Percentiles rank a stretch among this genome's conserved stretches.
These are phyloP conservation scores for Petroica traversi DNA, from an alignment of 2,113 vertebrate genomes.

Conservation along the genomic window DNA sequence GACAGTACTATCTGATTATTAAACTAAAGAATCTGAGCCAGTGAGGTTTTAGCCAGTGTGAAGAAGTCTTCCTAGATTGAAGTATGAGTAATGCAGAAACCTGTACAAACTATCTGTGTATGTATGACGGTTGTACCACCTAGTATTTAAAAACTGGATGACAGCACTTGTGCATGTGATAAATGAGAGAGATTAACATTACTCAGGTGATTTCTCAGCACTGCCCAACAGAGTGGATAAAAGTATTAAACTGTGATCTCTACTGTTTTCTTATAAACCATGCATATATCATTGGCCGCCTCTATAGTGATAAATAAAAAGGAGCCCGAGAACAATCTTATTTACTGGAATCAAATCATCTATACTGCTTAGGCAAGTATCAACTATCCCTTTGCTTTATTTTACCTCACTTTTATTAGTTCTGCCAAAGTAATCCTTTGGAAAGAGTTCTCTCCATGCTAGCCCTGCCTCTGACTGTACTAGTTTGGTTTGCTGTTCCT, in stretches of 20 bases:
- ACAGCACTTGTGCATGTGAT: not conserved
- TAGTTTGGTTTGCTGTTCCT: not conserved
- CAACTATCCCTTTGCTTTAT: not conserved
- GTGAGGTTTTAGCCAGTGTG: not conserved
- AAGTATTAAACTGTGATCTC: not conserved
- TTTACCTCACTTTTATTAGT: not conserved
- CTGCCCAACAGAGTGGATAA: not conserved
- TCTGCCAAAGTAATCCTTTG: not conserved
- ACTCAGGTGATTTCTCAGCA: not conserved
- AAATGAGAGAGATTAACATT: not conserved
- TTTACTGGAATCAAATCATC: not conserved
- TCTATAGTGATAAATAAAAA: not conserved
- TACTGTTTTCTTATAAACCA: not conserved
- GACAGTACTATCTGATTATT: not conserved
- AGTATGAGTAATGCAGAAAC: not conserved
- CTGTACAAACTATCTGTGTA: not conserved
- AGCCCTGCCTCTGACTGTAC: not conserved
- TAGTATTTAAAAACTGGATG: not conserved
- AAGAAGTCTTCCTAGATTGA: not conserved
- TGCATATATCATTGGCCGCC: not conserved
- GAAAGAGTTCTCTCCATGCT: not conserved
- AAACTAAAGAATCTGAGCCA: not conserved
- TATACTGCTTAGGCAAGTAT: not conserved
- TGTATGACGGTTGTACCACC: not conserved
- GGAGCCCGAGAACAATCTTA: not conserved